Percentiles rank a stretch among this genome's conserved stretches.
Evolutionary conservation across 1,140 invertebrate species (phyloP).

Genomic region (Microplitis demolitor): DNA sequence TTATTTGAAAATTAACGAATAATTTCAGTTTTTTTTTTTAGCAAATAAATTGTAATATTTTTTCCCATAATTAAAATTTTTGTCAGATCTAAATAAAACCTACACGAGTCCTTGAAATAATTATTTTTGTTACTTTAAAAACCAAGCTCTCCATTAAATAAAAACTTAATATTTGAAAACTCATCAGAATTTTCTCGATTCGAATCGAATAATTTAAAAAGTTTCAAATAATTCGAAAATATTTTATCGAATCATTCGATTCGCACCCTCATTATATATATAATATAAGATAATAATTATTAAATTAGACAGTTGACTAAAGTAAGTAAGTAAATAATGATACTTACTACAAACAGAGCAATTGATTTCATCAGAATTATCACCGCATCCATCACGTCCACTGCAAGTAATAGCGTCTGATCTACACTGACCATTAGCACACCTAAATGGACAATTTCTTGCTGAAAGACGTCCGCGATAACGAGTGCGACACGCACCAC

Average conservation of each 20-base stretch:
- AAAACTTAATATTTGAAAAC: too few relatives aligned
- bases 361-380: slow-evolving; percentile 82
- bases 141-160: too few relatives aligned
- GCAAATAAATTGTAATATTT: too few relatives aligned
- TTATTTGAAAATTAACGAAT: too few relatives aligned
- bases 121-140: too few relatives aligned
- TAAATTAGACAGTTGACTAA: background rate
- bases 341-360: slow-evolving; percentile 87
- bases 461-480: slow-evolving; percentile 45
- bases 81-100: too few relatives aligned
- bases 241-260: background rate
- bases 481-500: slow-evolving; percentile 69
- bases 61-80: too few relatives aligned
- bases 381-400: slow-evolving; percentile 86
- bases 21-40: too few relatives aligned
- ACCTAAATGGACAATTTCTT: slow-evolving; percentile 74
- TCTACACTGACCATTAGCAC: slow-evolving; percentile 83
- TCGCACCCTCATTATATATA: slow-evolving; percentile 44
- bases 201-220: too few relatives aligned
- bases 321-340: slow-evolving; percentile 13
- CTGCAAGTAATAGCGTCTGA: slow-evolving; percentile 86
- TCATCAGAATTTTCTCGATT: too few relatives aligned
- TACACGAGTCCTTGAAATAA: too few relatives aligned
- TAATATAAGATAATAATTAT: slow-evolving; percentile 61
- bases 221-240: background rate